Evolutionary conservation across 2,888 invertebrate genomes (phyloP).

Genomic region (Drosophila phalerata): DNA sequence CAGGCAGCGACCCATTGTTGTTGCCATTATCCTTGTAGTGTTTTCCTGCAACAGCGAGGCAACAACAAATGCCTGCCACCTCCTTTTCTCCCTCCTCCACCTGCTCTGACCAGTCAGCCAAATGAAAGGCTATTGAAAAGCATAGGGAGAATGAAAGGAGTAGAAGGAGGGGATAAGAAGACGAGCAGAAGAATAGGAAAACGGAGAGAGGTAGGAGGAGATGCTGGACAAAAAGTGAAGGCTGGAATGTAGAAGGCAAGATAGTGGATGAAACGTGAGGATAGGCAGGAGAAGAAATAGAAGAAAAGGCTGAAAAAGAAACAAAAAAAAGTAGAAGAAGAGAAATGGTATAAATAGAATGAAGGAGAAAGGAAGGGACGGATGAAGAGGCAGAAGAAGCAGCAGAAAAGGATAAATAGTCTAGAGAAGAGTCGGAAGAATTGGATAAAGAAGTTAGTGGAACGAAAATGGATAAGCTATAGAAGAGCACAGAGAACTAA

Average conservation of each 20-base stretch:
- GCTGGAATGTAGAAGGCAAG: neutral
- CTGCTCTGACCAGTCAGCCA: conserved; percentile 33
- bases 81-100: conserved; percentile 1
- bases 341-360: no score
- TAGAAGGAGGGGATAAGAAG: neutral
- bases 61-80: conserved; percentile 1
- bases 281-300: neutral
- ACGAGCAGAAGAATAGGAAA: neutral
- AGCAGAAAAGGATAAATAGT: no score
- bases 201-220: neutral
- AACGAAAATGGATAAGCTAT: no score
- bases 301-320: neutral
- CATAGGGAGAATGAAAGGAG: conserved; percentile 4
- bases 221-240: neutral
- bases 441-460: no score
- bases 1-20: conserved; percentile 34
- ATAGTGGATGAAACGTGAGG: no score
- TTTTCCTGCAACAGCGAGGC: conserved; percentile 4
- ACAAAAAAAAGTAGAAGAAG: no score
- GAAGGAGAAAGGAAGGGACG: no score
- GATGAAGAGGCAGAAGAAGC: no score
- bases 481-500: no score
- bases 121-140: conserved; percentile 62
- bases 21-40: conserved; percentile 28
- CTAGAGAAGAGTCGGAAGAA: no score